These are phyloP conservation scores for Carcharodon carcharias DNA, from an alignment of 2,797 vertebrate genomes.

Conservation along the genomic window DNA sequence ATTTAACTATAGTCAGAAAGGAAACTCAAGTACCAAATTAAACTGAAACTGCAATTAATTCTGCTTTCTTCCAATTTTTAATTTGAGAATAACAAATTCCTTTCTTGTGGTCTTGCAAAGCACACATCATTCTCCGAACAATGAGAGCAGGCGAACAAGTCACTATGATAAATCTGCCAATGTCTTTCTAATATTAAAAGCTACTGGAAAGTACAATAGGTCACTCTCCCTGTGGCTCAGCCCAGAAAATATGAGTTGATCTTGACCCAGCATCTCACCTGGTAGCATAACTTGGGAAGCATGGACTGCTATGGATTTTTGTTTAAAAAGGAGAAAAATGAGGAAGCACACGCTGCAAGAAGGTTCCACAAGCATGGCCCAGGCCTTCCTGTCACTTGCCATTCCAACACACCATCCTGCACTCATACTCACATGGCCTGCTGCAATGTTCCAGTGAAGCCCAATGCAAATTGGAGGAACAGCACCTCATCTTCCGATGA, in stretches of 20 bases:
- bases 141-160: background rate
- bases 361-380: too few relatives aligned
- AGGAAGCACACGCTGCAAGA: background rate
- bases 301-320: background rate
- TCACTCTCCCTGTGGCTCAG: background rate
- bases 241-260: background rate
- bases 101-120: background rate
- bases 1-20: background rate
- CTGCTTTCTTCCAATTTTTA: background rate
- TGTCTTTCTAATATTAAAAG: background rate
- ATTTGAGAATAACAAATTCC: background rate
- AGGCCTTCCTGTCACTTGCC: too few relatives aligned
- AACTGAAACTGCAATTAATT: background rate
- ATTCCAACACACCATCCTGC: too few relatives aligned
- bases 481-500: too few relatives aligned
- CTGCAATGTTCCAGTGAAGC: too few relatives aligned
- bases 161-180: background rate
- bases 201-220: background rate
- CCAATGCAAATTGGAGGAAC: too few relatives aligned
- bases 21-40: background rate
- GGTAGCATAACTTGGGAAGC: background rate
- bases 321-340: background rate
- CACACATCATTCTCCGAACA: background rate
- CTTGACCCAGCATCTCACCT: background rate
- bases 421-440: too few relatives aligned